Percentiles rank a stretch among this genome's conserved stretches.
Evolutionary conservation across 2,113 vertebrate species (phyloP).

Genomic region (Mixornis gularis): DNA sequence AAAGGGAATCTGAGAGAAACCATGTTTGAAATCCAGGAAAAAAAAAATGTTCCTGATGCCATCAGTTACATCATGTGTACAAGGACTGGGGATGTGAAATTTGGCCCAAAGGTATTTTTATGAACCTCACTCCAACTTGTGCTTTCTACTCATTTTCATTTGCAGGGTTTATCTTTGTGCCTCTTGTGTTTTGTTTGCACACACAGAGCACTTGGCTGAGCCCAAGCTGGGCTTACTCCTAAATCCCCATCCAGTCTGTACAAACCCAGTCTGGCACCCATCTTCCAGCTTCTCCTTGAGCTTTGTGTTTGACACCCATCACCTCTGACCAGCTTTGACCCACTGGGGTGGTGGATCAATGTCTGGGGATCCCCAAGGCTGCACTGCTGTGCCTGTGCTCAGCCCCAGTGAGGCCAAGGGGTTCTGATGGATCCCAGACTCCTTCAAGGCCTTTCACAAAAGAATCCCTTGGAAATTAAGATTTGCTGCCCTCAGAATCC

Average conservation of each 20-base stretch:
- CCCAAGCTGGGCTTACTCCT: not conserved
- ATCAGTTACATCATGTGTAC: not conserved
- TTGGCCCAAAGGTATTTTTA: not conserved
- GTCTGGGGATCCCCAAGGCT: rapidly evolving
- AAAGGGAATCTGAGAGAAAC: not conserved
- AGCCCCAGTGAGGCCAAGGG: rapidly evolving
- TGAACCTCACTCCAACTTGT: rapidly evolving
- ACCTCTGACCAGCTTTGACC: not conserved
- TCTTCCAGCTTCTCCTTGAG: not conserved
- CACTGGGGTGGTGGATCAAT: not conserved
- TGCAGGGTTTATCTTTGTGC: not conserved
- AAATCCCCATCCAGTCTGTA: not conserved
- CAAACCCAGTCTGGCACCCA: not conserved
- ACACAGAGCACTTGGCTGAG: not conserved
- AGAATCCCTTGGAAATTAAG: not conserved
- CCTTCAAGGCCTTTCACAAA: not conserved
- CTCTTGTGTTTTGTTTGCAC: not conserved
- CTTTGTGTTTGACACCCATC: not conserved
- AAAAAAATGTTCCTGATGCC: not conserved
- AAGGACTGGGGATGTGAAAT: not conserved
- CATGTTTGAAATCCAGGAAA: not conserved
- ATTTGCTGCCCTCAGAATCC: not conserved
- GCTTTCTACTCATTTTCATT: not conserved
- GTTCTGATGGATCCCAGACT: not conserved
- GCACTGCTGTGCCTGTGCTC: not conserved